A percentile compares a stretch with the other conserved stretches of the same genome.
phyloP scores from a whole-genome alignment of 2,113 vertebrate genomes.

The Boulengerochromis microlepis region DNA sequence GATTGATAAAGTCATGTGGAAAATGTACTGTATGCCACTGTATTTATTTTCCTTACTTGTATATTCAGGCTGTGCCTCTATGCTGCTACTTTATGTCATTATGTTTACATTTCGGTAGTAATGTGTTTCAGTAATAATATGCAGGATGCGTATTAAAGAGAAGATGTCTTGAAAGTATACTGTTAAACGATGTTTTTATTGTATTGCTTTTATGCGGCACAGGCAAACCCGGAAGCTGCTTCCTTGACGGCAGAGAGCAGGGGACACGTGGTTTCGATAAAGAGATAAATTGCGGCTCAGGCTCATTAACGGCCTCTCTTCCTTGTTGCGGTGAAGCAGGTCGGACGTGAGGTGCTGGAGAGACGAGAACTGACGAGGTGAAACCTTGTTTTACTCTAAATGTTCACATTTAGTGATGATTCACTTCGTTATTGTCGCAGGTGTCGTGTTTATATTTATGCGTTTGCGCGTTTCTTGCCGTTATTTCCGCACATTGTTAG shows the following conservation, averaged over 20 bases:
- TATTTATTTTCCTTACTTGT: neutral
- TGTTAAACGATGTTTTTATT: neutral
- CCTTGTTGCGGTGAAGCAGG: neutral
- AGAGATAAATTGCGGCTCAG: constrained; percentile 45
- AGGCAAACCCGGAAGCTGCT: neutral
- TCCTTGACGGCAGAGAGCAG: neutral
- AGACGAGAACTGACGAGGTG: fast-evolving
- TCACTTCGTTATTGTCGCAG: fast-evolving
- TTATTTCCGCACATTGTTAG: neutral
- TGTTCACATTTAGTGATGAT: fast-evolving
- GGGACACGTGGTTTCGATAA: constrained; percentile 63
- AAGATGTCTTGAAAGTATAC: neutral
- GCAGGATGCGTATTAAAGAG: neutral
- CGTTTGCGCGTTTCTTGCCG: neutral
- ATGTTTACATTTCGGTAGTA: neutral
- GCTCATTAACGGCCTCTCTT: neutral
- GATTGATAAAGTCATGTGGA: neutral
- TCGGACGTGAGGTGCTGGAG: fast-evolving
- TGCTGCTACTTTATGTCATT: neutral
- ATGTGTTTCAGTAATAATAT: neutral
- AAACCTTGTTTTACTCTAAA: neutral
- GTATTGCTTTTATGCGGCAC: neutral
- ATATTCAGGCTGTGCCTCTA: neutral
- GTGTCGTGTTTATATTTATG: neutral
- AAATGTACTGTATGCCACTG: neutral